phyloP scores from a whole-genome alignment of 1,140 invertebrate genomes.

The Aphaenogaster floridana region DNA sequence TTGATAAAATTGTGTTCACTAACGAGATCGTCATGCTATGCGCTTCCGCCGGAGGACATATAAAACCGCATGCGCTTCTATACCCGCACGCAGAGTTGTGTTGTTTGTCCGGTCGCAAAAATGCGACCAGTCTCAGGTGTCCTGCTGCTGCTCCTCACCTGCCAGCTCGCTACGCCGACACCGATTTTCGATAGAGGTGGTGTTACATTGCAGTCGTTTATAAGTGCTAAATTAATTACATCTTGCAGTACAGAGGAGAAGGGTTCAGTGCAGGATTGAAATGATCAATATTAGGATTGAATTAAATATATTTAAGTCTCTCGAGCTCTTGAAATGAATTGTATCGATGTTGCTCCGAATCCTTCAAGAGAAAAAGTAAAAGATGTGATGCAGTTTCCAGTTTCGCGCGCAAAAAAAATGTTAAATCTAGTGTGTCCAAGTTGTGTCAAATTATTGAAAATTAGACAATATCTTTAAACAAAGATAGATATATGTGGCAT shows the following conservation, averaged over 20 bases:
- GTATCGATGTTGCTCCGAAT: background rate
- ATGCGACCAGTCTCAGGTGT: slow-evolving; percentile 48
- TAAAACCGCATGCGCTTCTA: slow-evolving; percentile 58
- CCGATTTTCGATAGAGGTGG: slow-evolving; percentile 49
- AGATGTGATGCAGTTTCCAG: background rate
- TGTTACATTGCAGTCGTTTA: slow-evolving; percentile 11
- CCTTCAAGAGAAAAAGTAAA: background rate
- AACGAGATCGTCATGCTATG: slow-evolving; percentile 63
- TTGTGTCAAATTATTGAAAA: background rate
- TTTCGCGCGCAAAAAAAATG: background rate
- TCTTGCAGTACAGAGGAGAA: too few relatives aligned
- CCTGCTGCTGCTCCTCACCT: slow-evolving; percentile 50
- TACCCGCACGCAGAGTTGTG: slow-evolving; percentile 39
- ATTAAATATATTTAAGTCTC: background rate
- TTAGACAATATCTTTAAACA: background rate
- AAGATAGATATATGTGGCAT: background rate
- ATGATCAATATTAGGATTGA: background rate
- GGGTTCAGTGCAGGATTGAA: background rate
- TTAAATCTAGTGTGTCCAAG: background rate
- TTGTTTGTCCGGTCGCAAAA: slow-evolving; percentile 49
- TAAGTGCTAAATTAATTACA: slow-evolving; percentile 1
- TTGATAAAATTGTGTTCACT: slow-evolving; percentile 72
- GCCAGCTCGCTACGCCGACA: slow-evolving; percentile 20
- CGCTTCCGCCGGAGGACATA: slow-evolving; percentile 69
- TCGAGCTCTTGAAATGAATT: background rate